These are phyloP conservation scores for Drosophila littoralis DNA, from an alignment of 1,140 invertebrate species.

Conservation along the genomic window DNA sequence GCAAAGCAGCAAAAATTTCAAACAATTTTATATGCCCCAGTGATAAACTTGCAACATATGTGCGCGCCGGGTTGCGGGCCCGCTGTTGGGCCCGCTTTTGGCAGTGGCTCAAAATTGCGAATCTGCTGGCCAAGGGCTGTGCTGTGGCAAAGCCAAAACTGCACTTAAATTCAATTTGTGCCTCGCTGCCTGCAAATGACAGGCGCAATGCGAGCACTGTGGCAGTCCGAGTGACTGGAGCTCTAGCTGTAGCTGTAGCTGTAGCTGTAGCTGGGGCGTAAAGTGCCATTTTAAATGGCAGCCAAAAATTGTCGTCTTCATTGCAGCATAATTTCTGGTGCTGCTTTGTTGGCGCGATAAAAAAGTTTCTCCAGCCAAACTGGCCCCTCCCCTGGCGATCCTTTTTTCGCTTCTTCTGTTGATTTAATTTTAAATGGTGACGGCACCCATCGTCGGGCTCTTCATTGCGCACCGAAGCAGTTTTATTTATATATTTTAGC, in stretches of 20 bases:
- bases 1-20: constrained; percentile 55
- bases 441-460: constrained; percentile 55
- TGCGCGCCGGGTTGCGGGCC: constrained; percentile 40
- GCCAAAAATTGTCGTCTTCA: constrained; percentile 81
- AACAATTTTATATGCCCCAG: constrained; percentile 77
- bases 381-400: constrained; percentile 6
- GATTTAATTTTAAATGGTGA: constrained; percentile 82
- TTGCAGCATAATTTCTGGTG: constrained; percentile 74
- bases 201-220: constrained; percentile 35
- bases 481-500: constrained; percentile 76
- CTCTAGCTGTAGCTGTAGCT: background rate
- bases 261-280: constrained; percentile 19
- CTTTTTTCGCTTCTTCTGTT: constrained; percentile 62
- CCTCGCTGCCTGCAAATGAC: constrained; percentile 75
- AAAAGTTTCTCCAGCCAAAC: constrained; percentile 62
- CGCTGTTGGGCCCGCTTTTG: constrained; percentile 45
- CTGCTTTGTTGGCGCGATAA: constrained; percentile 73
- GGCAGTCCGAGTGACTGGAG: background rate
- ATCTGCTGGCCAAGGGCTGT: constrained; percentile 26
- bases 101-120: constrained; percentile 62
- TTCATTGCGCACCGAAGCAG: constrained; percentile 62
- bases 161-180: constrained; percentile 83
- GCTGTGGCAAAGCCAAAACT: constrained; percentile 64
- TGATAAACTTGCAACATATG: constrained; percentile 82
- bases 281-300: constrained; percentile 79